phyloP scores from a whole-genome alignment of 2,797 vertebrate species.

The Zonotrichia albicollis region DNA sequence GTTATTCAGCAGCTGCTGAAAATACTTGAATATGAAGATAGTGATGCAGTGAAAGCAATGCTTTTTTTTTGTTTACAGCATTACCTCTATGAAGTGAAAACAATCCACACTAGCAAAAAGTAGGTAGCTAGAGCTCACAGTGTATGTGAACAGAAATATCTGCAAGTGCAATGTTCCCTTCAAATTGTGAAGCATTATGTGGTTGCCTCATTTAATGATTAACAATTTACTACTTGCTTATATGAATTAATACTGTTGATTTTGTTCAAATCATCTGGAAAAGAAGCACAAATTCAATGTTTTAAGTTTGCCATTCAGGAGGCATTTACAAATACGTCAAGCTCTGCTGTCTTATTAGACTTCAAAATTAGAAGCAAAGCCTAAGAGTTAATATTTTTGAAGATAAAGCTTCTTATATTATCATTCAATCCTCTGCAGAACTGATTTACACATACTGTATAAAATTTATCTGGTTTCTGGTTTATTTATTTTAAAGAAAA shows the following conservation, averaged over 20 bases:
- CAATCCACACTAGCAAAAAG: background rate
- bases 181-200: constrained; percentile 25
- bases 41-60: background rate
- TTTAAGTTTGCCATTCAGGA: background rate
- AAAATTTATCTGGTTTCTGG: background rate
- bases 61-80: background rate
- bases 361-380: background rate
- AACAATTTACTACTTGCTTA: background rate
- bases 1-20: background rate
- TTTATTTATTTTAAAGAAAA: constrained; percentile 7
- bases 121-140: background rate
- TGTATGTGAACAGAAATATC: background rate
- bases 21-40: background rate
- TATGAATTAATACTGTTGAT: background rate
- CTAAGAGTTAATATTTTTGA: background rate
- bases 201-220: background rate
- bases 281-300: background rate
- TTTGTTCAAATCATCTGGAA: constrained; percentile 10
- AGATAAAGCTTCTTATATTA: background rate
- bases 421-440: background rate
- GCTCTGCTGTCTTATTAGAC: background rate
- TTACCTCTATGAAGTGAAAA: background rate
- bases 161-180: constrained; percentile 35
- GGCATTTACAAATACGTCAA: background rate
- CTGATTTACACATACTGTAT: background rate